Evolutionary conservation across 2,888 invertebrate genomes (phyloP).

Genomic region (Plagiodera versicolora): DNA sequence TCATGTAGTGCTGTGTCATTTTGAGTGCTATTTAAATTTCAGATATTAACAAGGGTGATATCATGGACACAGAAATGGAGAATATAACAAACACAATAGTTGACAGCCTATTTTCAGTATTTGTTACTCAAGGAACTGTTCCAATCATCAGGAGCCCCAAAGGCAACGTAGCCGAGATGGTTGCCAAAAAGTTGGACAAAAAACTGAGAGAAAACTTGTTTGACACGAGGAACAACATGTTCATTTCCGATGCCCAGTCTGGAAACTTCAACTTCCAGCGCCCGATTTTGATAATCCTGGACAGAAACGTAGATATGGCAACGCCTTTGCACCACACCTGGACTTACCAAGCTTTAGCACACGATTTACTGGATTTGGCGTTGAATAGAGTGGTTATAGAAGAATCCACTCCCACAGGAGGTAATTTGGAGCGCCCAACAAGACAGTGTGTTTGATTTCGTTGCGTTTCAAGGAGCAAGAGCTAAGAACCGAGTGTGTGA

Average conservation of each 20-base stretch:
- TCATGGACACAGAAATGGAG: conserved; percentile 95
- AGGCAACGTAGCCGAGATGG: conserved; percentile 98
- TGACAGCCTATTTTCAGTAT: conserved; percentile 95
- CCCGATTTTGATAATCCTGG: conserved; percentile 88
- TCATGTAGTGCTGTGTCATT: neutral
- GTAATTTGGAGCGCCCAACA: conserved; percentile 23
- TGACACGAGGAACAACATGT: conserved; percentile 95
- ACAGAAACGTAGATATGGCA: conserved; percentile 94
- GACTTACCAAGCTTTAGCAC: conserved; percentile 98
- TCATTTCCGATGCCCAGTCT: conserved; percentile 80
- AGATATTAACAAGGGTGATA: conserved; percentile 93
- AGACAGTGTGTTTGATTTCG: conserved; percentile 1
- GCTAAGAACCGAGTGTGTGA: conserved; percentile 88
- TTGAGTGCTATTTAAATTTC: conserved; percentile 43
- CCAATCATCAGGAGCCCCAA: conserved; percentile 91
- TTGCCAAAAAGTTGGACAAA: conserved; percentile 94
- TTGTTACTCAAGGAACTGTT: conserved; percentile 90
- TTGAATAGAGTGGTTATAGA: conserved; percentile 69
- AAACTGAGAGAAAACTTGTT: conserved; percentile 95
- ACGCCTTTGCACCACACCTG: conserved; percentile 99
- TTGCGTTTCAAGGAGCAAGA: conserved; percentile 59
- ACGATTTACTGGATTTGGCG: conserved; percentile 91
- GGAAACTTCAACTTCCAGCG: conserved; percentile 86
- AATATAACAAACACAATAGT: conserved; percentile 91
- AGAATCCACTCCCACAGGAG: conserved; percentile 48